These are phyloP conservation scores for Eilema depressum DNA, from an alignment of 2,888 invertebrate genomes.

Conservation along the genomic window DNA sequence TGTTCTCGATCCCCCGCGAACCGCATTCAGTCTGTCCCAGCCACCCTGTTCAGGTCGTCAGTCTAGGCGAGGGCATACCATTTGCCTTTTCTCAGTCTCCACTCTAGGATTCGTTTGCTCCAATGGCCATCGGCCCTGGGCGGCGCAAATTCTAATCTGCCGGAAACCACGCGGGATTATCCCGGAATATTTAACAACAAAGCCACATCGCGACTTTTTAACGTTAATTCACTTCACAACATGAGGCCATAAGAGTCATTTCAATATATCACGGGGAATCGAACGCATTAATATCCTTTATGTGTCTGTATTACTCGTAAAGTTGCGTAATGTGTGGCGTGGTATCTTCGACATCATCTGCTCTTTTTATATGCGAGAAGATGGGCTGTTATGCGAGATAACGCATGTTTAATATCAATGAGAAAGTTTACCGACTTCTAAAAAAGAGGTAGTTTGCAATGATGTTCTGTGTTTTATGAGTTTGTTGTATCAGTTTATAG, in stretches of 20 bases:
- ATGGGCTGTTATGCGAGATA: background rate
- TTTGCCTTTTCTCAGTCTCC: too few species aligned
- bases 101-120: too few species aligned
- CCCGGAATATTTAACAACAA: too few species aligned
- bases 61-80: too few species aligned
- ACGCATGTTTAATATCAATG: background rate
- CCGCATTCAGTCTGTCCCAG: too few species aligned
- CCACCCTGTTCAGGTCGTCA: too few species aligned
- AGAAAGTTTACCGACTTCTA: background rate
- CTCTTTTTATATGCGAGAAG: background rate
- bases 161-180: too few species aligned
- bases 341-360: background rate
- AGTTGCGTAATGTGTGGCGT: slow-evolving; percentile 2
- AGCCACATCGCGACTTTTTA: background rate
- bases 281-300: slow-evolving; percentile 10
- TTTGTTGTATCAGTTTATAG: background rate
- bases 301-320: slow-evolving; percentile 9
- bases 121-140: too few species aligned
- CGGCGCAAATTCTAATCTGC: too few species aligned
- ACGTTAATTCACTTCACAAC: background rate
- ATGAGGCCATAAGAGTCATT: background rate
- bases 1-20: too few species aligned
- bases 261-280: background rate
- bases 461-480: background rate
- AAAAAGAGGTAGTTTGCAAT: background rate